phyloP scores from a whole-genome alignment of 2,113 vertebrate genomes.

The Hippocampus comes region DNA sequence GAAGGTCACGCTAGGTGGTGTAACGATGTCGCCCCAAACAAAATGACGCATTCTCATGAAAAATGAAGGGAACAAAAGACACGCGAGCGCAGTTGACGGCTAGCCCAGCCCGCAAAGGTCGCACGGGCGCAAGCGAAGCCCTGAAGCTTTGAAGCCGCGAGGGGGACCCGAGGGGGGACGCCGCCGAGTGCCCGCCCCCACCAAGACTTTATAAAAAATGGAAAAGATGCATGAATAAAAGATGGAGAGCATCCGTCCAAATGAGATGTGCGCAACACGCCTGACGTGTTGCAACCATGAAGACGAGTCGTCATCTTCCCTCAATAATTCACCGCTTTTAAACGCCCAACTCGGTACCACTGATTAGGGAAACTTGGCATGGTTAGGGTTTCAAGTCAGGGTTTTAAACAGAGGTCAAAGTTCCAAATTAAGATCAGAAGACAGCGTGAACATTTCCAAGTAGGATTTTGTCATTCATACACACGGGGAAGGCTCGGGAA shows the following conservation, averaged over 20 bases:
- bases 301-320: not conserved
- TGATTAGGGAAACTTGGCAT: not conserved
- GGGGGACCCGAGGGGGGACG: not conserved
- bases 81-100: not conserved
- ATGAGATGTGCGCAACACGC: slow-evolving; percentile 1
- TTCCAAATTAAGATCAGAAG: too few relatives aligned
- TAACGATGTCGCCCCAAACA: not conserved
- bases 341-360: not conserved
- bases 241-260: not conserved
- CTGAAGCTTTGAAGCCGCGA: slow-evolving; percentile 2
- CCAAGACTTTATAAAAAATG: slow-evolving; percentile 11
- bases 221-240: slow-evolving; percentile 7
- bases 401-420: too few relatives aligned
- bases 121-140: not conserved
- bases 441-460: too few relatives aligned
- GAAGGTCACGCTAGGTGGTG: not conserved
- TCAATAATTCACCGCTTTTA: slow-evolving; percentile 2
- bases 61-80: not conserved
- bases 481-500: too few relatives aligned
- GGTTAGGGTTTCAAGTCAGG: not conserved
- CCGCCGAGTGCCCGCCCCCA: not conserved
- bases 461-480: too few relatives aligned
- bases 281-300: not conserved
- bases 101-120: not conserved
- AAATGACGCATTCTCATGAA: not conserved